Conservation (phyloP, 2,113 vertebrate genomes). For the Notechis scutatus region DNA sequence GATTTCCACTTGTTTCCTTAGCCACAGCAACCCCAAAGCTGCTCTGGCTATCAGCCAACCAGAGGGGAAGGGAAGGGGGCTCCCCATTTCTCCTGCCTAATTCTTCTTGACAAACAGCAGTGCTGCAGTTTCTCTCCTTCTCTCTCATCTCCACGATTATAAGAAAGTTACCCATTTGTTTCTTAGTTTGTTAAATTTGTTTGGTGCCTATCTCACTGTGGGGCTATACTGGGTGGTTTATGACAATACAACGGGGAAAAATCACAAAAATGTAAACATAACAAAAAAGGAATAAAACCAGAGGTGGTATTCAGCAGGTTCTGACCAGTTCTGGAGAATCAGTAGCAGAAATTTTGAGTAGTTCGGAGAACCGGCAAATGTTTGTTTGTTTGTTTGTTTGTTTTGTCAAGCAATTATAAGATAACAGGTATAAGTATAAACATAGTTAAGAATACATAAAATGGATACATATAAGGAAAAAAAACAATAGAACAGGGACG, state of each 20-base stretch:
- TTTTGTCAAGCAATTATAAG: no score
- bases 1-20: constrained; percentile 50
- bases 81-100: neutral
- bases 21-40: neutral
- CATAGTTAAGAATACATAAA: no score
- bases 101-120: neutral
- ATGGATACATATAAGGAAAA: no score
- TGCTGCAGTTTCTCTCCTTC: neutral
- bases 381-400: no score
- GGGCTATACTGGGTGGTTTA: neutral
- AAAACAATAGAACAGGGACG: no score
- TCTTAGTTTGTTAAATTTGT: neutral
- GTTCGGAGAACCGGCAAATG: no score
- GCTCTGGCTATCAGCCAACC: neutral
- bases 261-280: neutral
- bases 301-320: no score
- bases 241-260: neutral
- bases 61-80: neutral
- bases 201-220: neutral
- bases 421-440: no score
- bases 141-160: neutral
- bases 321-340: no score
- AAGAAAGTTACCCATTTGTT: neutral
- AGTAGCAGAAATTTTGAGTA: no score
- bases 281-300: neutral